Conservation (phyloP, 2,113 vertebrate species). For the Ceuthmochares aereus region DNA sequence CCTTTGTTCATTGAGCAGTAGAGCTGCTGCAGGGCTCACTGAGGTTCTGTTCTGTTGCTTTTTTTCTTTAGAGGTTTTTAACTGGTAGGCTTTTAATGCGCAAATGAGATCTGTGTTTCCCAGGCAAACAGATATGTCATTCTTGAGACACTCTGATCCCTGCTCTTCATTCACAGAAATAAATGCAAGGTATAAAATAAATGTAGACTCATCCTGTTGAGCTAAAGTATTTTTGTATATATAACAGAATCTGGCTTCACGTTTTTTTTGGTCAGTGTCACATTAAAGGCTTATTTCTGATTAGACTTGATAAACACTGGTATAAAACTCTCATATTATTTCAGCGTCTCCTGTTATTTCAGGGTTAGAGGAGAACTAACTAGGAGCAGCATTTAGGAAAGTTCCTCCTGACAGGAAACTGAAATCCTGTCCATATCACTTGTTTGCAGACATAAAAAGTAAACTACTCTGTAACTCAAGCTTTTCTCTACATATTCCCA, state of each 20-base stretch:
- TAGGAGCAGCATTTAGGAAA: neutral
- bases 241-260: neutral
- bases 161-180: neutral
- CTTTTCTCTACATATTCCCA: neutral
- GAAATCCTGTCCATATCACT: neutral
- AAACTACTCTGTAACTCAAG: neutral
- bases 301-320: neutral
- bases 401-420: neutral
- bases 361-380: neutral
- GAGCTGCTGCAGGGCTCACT: neutral
- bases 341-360: neutral
- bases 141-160: neutral
- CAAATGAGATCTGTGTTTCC: neutral
- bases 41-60: neutral
- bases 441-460: neutral
- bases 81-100: fast-evolving
- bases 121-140: neutral
- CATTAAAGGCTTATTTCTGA: neutral
- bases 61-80: neutral
- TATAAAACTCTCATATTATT: neutral
- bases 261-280: neutral
- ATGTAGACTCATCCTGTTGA: neutral
- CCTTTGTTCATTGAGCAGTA: neutral
- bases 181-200: neutral
- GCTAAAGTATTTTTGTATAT: neutral